These are phyloP conservation scores for Polyergus mexicanus DNA, from an alignment of 1,140 invertebrate species.

Conservation along the genomic window DNA sequence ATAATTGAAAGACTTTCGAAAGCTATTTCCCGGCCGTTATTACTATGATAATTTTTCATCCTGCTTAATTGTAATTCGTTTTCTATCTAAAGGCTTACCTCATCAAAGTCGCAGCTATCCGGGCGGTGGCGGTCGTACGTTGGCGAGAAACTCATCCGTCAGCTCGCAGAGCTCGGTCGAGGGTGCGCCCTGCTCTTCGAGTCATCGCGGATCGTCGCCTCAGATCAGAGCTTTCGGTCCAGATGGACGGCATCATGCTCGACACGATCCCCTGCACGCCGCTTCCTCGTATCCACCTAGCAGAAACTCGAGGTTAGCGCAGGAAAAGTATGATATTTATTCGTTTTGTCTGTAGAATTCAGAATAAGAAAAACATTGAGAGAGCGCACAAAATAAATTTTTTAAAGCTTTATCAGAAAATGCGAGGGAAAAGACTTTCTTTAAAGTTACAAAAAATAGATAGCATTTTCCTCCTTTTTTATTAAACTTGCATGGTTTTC, in stretches of 20 bases:
- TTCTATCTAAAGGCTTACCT: constrained; percentile 61
- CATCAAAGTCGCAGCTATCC: constrained; percentile 88
- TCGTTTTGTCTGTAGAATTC: background rate
- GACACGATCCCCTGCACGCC: constrained; percentile 84
- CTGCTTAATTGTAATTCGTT: constrained; percentile 36
- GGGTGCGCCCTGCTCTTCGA: constrained; percentile 88
- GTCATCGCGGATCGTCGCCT: constrained; percentile 92
- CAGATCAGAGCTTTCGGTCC: constrained; percentile 92
- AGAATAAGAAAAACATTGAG: no score
- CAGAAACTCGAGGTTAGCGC: constrained; percentile 81
- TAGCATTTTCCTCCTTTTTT: no score
- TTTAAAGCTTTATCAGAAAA: no score
- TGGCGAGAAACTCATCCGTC: constrained; percentile 90
- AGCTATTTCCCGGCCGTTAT: constrained; percentile 1
- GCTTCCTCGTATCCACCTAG: constrained; percentile 85
- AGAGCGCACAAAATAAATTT: no score
- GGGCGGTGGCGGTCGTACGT: constrained; percentile 70
- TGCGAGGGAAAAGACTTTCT: no score
- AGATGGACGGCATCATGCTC: constrained; percentile 88
- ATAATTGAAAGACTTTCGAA: background rate
- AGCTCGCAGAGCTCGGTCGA: constrained; percentile 94
- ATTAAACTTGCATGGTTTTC: background rate
- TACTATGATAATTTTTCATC: constrained; percentile 31
- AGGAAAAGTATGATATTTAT: background rate
- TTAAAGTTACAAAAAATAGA: no score